Base-by-base conservation (phyloP, 2,888 invertebrate genomes). In the Proisotoma minuta region DNA sequence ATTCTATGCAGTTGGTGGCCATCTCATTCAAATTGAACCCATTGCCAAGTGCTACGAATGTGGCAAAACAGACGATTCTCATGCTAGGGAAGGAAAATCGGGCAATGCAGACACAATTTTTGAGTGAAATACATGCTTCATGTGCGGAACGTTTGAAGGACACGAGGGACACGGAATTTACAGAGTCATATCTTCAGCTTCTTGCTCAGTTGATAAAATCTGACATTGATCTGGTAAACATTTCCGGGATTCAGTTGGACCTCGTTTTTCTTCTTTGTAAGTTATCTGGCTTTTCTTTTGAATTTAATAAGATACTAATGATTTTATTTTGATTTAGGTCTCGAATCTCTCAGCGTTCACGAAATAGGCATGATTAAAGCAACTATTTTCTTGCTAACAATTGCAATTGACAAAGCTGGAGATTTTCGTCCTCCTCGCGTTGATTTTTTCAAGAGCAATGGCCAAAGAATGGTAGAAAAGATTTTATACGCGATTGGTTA, bases 1-100 rank as follows among this genome's bases (percentile, higher is more conserved):
- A 69, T 59, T 64, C 66, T 12, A 69, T 72, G 40, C 69, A 72
- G 50, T 61, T 72, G 8, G 69, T 72, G 10, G 26, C 70, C 1
- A 72, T 70, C 39, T 72, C 70, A 2, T 72, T 67, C 47, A 65
- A 67, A 26, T 48, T 68, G 5, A 64, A 70, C 57, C 72, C 72
- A 3, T 53, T 69, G 8, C 64, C 66, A 51, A 62, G 66, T 28
- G 64, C 72, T 8, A 62, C 66, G 1, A 53, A 62, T 8, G 51
- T 72, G 8, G 72, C 70, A 2, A 72, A 66, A 47, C 72, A 72
- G 68, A 70, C 69, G 34, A 34, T 8, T 8, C 8, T 34, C 8
- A 34, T 34, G 34, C 57, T 73, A 3, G 70, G 70, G 15, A 69
- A 68, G 47, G 71, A 73, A 51, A 66, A 71, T 57, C 49, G 69